These are phyloP conservation scores for Brachyopa scutellaris DNA, from an alignment of 2,888 invertebrate genomes.

Conservation along the genomic window DNA sequence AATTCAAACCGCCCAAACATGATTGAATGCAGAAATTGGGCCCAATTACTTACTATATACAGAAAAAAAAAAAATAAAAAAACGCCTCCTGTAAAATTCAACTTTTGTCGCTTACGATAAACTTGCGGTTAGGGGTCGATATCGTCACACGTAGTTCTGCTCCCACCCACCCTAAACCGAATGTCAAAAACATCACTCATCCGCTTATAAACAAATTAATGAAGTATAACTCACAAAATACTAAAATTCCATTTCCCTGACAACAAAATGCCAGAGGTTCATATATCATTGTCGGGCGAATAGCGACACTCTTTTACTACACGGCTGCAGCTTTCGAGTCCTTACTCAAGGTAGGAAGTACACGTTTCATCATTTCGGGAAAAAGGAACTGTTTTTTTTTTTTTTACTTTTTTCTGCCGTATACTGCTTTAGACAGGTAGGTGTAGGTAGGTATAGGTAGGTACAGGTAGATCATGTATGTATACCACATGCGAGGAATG, in stretches of 20 bases:
- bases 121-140: too few relatives aligned
- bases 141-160: too few relatives aligned
- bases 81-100: too few relatives aligned
- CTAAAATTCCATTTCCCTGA: conserved; percentile 60
- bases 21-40: too few relatives aligned
- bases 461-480: conserved; percentile 33
- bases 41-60: too few relatives aligned
- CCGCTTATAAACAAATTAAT: conserved; percentile 27
- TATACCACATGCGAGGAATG: conserved; percentile 48
- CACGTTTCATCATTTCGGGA: conserved; percentile 65
- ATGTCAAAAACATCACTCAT: too few relatives aligned
- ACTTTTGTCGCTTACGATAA: too few relatives aligned
- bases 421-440: background rate
- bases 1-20: too few relatives aligned
- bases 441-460: background rate
- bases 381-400: conserved; percentile 30
- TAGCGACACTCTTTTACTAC: conserved; percentile 54
- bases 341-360: conserved; percentile 40
- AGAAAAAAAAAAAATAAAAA: too few relatives aligned
- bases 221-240: conserved; percentile 49
- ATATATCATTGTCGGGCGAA: conserved; percentile 67
- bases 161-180: too few relatives aligned
- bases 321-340: conserved; percentile 26
- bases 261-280: conserved; percentile 58
- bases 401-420: background rate